Conservation (phyloP, 2,797 vertebrate genomes). For the Ispidina picta region DNA sequence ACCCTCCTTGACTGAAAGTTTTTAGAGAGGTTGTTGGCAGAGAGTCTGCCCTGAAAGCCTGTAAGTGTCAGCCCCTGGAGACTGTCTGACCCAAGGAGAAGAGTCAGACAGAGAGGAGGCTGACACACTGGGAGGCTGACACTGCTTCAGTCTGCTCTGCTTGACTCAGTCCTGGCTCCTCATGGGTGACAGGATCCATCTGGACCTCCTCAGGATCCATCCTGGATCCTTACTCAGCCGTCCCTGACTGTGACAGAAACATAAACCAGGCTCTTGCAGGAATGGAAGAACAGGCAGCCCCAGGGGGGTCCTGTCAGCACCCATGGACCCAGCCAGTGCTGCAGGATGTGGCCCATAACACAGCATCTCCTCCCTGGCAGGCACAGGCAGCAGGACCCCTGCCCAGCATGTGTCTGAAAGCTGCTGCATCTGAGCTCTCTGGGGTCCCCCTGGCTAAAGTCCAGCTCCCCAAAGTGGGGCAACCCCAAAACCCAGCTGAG, state of each 20-base stretch:
- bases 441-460: neutral
- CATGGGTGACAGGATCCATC: neutral
- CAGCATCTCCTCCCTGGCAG: neutral
- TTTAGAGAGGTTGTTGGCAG: neutral
- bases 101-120: neutral
- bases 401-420: neutral
- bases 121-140: neutral
- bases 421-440: neutral
- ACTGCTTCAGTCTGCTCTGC: neutral
- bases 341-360: neutral
- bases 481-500: neutral
- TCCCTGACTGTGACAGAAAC: neutral
- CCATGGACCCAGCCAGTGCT: rapidly evolving
- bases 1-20: neutral
- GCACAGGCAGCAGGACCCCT: neutral
- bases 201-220: neutral
- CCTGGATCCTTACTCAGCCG: neutral
- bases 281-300: neutral
- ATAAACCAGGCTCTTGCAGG: neutral
- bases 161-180: neutral
- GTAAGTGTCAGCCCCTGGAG: neutral
- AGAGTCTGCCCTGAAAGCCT: neutral
- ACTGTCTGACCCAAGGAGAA: neutral
- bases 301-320: neutral
- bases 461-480: rapidly evolving